Evolutionary conservation across 2,888 invertebrate genomes (phyloP).

Genomic region (Cephus rjabovi): DNA sequence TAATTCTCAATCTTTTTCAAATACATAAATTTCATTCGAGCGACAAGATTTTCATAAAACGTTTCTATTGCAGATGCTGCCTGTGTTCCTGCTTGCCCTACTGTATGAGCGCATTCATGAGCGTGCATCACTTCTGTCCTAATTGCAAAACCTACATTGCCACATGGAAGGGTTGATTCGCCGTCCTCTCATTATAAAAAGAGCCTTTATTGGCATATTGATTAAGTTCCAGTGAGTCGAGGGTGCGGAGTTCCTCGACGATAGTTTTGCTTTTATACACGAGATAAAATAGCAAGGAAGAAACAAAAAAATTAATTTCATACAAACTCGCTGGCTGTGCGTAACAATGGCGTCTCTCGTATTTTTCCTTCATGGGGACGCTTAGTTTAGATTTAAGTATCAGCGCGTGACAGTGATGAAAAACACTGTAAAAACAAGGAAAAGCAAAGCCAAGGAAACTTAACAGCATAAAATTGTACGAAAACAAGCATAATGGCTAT

Average conservation of each 20-base stretch:
- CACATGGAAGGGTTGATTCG: conserved; percentile 63
- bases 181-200: background rate
- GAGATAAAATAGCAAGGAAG: background rate
- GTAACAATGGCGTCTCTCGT: background rate
- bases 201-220: background rate
- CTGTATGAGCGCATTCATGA: conserved; percentile 68
- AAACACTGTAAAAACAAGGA: background rate
- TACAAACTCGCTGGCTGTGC: background rate
- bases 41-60: background rate
- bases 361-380: background rate
- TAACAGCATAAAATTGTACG: background rate
- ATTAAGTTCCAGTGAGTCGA: background rate
- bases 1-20: conserved; percentile 32
- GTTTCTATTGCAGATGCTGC: conserved; percentile 65
- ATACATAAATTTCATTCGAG: background rate
- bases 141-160: conserved; percentile 68
- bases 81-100: conserved; percentile 70
- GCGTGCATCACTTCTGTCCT: conserved; percentile 68
- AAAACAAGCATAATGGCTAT: background rate
- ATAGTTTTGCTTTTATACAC: background rate
- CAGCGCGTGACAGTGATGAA: background rate
- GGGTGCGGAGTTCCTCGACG: background rate
- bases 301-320: background rate
- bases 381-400: background rate
- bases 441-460: background rate